Percentiles rank a stretch among this genome's conserved stretches.
These are phyloP conservation scores for Lichenostomus cassidix DNA, from an alignment of 2,113 vertebrate species.

Conservation along the genomic window DNA sequence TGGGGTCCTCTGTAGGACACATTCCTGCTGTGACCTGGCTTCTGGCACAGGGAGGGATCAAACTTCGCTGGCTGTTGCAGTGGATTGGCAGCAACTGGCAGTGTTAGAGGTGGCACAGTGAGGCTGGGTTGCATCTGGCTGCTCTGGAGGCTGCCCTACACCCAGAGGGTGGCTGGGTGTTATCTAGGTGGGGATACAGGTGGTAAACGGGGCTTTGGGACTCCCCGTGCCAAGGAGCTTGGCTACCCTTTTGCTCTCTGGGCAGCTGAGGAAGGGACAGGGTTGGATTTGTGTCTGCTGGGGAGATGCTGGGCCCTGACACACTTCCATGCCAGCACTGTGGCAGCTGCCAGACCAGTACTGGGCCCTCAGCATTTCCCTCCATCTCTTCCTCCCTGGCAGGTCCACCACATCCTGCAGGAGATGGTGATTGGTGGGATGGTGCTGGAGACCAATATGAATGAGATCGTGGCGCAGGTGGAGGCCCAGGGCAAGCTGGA, in stretches of 20 bases:
- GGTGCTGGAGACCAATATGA: constrained; percentile 98
- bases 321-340: accelerated
- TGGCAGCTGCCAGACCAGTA: accelerated
- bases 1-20: background rate
- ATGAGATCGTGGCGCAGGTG: constrained; percentile 89
- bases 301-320: background rate
- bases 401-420: constrained; percentile 82
- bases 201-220: accelerated
- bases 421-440: constrained; percentile 95
- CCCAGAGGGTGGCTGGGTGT: accelerated
- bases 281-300: background rate
- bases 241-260: accelerated
- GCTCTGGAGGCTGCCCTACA: background rate
- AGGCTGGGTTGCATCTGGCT: no score
- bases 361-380: background rate
- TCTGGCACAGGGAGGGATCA: background rate
- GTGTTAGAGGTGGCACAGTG: accelerated
- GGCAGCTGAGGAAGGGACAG: background rate
- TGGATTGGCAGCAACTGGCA: no score
- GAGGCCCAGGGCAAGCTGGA: constrained; percentile 92
- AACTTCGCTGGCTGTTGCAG: no score
- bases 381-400: background rate
- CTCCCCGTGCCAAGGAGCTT: background rate
- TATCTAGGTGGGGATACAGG: background rate
- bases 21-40: background rate